Conservation (phyloP, 2,113 vertebrate genomes). For the Garra rufa region DNA sequence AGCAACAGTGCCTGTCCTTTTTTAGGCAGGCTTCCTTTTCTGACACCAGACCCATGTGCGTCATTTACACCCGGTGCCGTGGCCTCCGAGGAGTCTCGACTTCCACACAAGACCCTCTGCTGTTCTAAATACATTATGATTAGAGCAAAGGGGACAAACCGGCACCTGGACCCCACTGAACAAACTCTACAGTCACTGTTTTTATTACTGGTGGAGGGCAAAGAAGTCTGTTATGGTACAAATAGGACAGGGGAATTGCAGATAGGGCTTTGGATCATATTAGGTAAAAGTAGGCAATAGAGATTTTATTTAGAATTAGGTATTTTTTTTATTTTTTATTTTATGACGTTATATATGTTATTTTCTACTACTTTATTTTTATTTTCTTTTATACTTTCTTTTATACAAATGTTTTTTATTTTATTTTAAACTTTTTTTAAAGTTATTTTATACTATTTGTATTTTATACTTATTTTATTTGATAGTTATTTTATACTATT, state of each 20-base stretch:
- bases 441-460: too few species aligned
- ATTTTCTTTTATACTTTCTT: too few species aligned
- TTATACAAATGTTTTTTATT: too few species aligned
- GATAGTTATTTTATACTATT: too few species aligned
- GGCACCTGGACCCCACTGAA: slow-evolving; percentile 52
- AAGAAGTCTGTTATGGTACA: slow-evolving; percentile 14
- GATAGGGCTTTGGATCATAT: background rate
- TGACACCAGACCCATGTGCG: slow-evolving; percentile 77
- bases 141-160: slow-evolving; percentile 51
- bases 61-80: slow-evolving; percentile 81
- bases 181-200: slow-evolving; percentile 57
- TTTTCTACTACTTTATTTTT: background rate
- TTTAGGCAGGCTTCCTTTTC: slow-evolving; percentile 86
- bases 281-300: background rate
- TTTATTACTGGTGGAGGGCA: slow-evolving; percentile 62
- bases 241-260: background rate
- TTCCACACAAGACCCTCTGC: slow-evolving; percentile 60
- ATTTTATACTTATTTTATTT: too few species aligned
- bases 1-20: slow-evolving; percentile 84
- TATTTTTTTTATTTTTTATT: background rate
- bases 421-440: too few species aligned
- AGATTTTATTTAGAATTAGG: background rate
- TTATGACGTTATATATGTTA: background rate
- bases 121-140: slow-evolving; percentile 63
- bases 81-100: slow-evolving; percentile 64